Conservation (phyloP, 2,888 invertebrate species). For the Dasysyrphus albostriatus region DNA sequence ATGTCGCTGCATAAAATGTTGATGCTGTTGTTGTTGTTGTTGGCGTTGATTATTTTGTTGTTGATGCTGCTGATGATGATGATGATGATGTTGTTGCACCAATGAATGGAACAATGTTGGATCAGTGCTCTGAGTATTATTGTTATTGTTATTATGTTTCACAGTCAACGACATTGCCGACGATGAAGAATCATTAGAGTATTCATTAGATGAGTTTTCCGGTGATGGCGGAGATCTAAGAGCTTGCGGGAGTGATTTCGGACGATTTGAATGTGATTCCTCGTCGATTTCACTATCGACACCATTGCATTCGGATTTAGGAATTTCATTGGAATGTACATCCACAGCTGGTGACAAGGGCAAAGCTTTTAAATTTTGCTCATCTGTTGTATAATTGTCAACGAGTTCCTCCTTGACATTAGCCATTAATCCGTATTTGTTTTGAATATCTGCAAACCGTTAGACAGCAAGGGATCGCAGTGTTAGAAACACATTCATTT, state of each 20-base stretch:
- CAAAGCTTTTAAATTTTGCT: slow-evolving; percentile 53
- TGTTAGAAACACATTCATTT: slow-evolving; percentile 76
- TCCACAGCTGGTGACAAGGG: slow-evolving; percentile 25
- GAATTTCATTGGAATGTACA: slow-evolving; percentile 58
- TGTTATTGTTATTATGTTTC: slow-evolving; percentile 77
- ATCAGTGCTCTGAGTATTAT: slow-evolving; percentile 72
- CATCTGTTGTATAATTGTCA: slow-evolving; percentile 64
- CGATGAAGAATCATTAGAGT: slow-evolving; percentile 80
- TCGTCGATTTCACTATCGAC: slow-evolving; percentile 42
- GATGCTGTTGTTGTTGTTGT: slow-evolving; percentile 78
- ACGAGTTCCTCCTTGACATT: slow-evolving; percentile 72
- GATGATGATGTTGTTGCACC: slow-evolving; percentile 78
- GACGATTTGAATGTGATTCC: slow-evolving; percentile 48
- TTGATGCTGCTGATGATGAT: slow-evolving; percentile 76
- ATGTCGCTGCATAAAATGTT: slow-evolving; percentile 79
- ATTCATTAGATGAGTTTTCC: slow-evolving; percentile 68
- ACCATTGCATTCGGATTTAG: slow-evolving; percentile 67
- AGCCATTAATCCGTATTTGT: slow-evolving; percentile 76
- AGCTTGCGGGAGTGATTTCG: slow-evolving; percentile 63
- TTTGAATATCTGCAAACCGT: slow-evolving; percentile 79
- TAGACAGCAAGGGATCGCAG: slow-evolving; percentile 78
- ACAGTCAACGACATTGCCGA: slow-evolving; percentile 82
- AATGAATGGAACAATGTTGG: slow-evolving; percentile 73
- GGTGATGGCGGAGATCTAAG: slow-evolving; percentile 50
- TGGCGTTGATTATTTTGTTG: slow-evolving; percentile 75